Percentiles rank a stretch among this genome's conserved stretches.
These are phyloP conservation scores for Aphelenchoides avenae DNA, from an alignment of 1,140 invertebrate species.

Conservation along the genomic window DNA sequence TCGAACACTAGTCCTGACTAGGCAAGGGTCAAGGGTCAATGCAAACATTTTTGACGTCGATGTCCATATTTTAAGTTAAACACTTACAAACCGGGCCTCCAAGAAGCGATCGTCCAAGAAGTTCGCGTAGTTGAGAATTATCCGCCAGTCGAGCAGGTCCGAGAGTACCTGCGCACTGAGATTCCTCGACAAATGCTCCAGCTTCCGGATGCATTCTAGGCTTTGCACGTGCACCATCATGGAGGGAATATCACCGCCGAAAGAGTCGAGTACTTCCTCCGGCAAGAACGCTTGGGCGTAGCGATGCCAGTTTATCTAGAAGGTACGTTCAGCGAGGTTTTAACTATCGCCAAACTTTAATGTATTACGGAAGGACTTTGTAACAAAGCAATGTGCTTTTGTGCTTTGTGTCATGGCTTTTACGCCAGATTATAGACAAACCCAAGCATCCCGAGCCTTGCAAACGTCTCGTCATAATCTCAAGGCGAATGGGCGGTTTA, in stretches of 20 bases:
- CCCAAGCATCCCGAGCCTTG: too few species aligned
- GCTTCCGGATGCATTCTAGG: conserved; percentile 23
- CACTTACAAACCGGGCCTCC: conserved; percentile 23
- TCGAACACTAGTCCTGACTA: too few species aligned
- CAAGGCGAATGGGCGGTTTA: too few species aligned
- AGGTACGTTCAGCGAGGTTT: not conserved
- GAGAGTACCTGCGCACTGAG: conserved; percentile 19
- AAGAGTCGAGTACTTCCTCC: conserved; percentile 19
- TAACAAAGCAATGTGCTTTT: too few species aligned
- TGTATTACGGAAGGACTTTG: too few species aligned
- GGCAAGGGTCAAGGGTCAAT: too few species aligned
- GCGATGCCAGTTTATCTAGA: conserved; percentile 28
- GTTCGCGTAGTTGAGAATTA: conserved; percentile 23
- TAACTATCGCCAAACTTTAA: not conserved
- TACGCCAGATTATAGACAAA: too few species aligned
- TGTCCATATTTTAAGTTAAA: too few species aligned
- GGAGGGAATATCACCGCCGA: conserved; percentile 2
- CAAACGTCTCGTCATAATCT: too few species aligned
- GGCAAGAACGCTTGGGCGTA: conserved; percentile 22
- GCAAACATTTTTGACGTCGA: too few species aligned
- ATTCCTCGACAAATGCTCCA: conserved; percentile 16
- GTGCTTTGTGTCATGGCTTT: too few species aligned
- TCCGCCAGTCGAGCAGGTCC: conserved; percentile 26
- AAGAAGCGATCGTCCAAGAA: conserved; percentile 23
- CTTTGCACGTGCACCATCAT: conserved; percentile 5